Evolutionary conservation across 2,113 vertebrate genomes (phyloP), one percentile per base, ranked within the genome.

Genomic region (Rhagologus leucostigma): DNA sequence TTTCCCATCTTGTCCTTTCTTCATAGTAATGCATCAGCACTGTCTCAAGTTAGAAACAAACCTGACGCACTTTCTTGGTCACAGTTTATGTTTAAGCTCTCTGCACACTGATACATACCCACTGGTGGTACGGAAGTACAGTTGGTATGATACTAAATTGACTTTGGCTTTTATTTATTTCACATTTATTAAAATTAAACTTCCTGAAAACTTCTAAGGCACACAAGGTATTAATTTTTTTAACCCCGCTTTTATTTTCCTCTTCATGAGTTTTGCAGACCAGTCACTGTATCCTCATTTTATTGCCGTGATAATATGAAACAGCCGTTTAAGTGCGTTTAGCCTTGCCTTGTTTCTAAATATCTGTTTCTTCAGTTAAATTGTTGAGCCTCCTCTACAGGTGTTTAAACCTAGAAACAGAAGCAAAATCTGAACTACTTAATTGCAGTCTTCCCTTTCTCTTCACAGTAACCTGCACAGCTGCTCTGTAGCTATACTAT

Each of bases 261-360:
- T 27, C 15, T 93, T 86, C 39, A 39, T 64, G 24, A 85, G 35
- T 90, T 80, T 87, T 26, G 47, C 64, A 78, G 44, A 62, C 47
- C 29, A 27, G 77, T 86, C 27, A 69, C n/a, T 74, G 22, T 62
- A 78, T n/a, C 65, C 70, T 95, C 14, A 39, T 77, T 89, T 90
- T 91, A 67, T 81, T 96, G 82, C 6, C 47, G 90, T 76, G 35
- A 44, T 57, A 93, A 93, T 90, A 84, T 91, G 87, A 95, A 91
- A 53, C n/a, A 92, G 35, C 23, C 92, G 76, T 80, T 47, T 92
- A 84, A 90, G 32, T 67, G 49, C 3, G 1, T 93, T 95, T 89
- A 92, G 62, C 77, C 35, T 47, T 74, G 14, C 41, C 13, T 80
- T 80, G 41, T 84, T 89, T 68, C 41, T 64, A 83, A 74, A 74